A percentile compares a stretch with the other conserved stretches of the same genome.
Evolutionary conservation across 1,140 invertebrate genomes (phyloP).

Genomic region (Rhopalosiphum maidis): DNA sequence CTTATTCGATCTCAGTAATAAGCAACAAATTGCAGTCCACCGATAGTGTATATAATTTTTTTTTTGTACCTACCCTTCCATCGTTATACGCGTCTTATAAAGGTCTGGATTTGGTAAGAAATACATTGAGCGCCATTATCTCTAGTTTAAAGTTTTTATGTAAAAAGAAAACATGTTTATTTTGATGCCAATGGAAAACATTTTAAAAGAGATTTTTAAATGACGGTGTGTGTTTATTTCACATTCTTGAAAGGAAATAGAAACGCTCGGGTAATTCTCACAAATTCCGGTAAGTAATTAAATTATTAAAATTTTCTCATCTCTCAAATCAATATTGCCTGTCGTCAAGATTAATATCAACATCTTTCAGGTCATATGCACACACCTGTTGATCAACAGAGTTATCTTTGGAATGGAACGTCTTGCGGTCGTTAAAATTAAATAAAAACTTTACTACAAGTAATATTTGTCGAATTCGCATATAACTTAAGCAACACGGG

Average conservation of each 20-base stretch:
- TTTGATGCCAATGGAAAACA: background rate
- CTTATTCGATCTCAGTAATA: constrained; percentile 33
- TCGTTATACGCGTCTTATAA: background rate
- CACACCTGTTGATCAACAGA: background rate
- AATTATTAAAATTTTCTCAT: constrained; percentile 16
- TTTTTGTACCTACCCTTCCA: background rate
- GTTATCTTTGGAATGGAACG: background rate
- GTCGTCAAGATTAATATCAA: background rate
- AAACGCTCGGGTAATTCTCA: background rate
- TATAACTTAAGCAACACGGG: background rate
- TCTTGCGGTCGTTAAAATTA: background rate
- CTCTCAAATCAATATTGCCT: background rate
- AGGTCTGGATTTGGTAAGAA: background rate
- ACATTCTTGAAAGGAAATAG: background rate
- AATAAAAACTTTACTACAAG: background rate
- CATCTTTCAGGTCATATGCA: background rate
- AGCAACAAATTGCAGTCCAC: background rate
- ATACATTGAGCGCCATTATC: background rate
- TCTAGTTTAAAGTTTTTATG: background rate
- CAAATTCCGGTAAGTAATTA: background rate
- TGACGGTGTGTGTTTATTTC: background rate
- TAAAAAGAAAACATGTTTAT: constrained; percentile 16
- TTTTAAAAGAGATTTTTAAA: constrained; percentile 44
- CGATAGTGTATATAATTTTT: background rate
- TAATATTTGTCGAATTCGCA: background rate